Conservation (phyloP, 1,140 invertebrate species). For the Pararge aegeria region DNA sequence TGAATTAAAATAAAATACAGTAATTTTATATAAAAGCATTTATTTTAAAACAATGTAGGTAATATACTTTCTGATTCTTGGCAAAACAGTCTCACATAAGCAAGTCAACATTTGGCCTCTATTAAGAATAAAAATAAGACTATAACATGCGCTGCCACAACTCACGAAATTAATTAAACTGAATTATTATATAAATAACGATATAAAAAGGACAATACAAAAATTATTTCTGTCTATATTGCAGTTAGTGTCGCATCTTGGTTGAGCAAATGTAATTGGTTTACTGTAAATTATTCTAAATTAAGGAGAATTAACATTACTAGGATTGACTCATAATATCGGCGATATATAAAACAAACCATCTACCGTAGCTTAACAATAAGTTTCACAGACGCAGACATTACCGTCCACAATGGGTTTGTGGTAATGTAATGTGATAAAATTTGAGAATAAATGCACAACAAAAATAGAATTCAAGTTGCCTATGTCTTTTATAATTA, state of each 20-base stretch:
- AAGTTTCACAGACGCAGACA: conserved; percentile 65
- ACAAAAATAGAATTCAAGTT: conserved; percentile 76
- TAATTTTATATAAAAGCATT: conserved; percentile 77
- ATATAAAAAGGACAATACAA: conserved; percentile 69
- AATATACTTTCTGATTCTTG: conserved; percentile 80
- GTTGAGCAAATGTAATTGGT: conserved; percentile 74
- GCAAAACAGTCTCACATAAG: conserved; percentile 80
- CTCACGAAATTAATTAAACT: conserved; percentile 72
- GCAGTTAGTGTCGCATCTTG: conserved; percentile 70
- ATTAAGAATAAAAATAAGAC: conserved; percentile 77
- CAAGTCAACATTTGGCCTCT: conserved; percentile 80
- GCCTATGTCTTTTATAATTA: conserved; percentile 74
- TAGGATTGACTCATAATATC: conserved; percentile 77
- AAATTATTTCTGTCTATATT: conserved; percentile 62
- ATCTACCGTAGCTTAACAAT: conserved; percentile 66
- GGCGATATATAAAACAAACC: conserved; percentile 68
- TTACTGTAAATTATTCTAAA: conserved; percentile 75
- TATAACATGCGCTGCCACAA: conserved; percentile 76
- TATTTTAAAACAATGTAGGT: conserved; percentile 80
- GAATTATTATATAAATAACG: conserved; percentile 73
- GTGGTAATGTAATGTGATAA: conserved; percentile 66
- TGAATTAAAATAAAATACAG: conserved; percentile 30
- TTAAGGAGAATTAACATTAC: conserved; percentile 73
- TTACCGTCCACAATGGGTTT: conserved; percentile 73
- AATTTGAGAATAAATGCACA: conserved; percentile 78